phyloP scores from a whole-genome alignment of 2,888 invertebrate genomes.

The Heteromurus nitidus region DNA sequence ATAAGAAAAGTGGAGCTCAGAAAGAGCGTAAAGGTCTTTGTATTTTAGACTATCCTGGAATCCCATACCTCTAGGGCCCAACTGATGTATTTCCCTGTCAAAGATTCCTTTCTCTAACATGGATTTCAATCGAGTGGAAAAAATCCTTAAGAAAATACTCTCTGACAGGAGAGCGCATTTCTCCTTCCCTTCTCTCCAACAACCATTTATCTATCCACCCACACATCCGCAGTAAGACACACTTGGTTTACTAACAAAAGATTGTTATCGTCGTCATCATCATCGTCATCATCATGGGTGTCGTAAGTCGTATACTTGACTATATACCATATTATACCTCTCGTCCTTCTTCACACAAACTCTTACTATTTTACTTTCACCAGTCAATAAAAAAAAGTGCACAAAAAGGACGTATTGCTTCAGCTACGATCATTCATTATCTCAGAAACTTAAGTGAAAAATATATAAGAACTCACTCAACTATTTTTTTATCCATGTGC shows the following conservation, averaged over 20 bases:
- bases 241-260: not conserved
- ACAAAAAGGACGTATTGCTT: not conserved
- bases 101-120: constrained; percentile 70
- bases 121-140: constrained; percentile 72
- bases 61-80: not conserved
- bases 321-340: no score
- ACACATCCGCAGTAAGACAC: constrained; percentile 33
- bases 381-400: not conserved
- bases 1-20: no score
- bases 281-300: no score
- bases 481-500: no score
- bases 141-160: constrained; percentile 70
- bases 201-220: constrained; percentile 61
- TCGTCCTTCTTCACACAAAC: no score
- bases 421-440: not conserved
- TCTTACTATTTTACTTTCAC: not conserved
- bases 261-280: constrained; percentile 20
- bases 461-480: no score
- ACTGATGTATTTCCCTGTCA: constrained; percentile 71
- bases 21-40: not conserved
- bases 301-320: no score
- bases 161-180: constrained; percentile 65
- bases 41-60: no score
- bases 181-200: constrained; percentile 12
- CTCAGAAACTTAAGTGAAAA: no score